A percentile compares a stretch with the other conserved stretches of the same genome.
Conservation (phyloP, 1,140 invertebrate genomes). For the Medauroidea extradentata region DNA sequence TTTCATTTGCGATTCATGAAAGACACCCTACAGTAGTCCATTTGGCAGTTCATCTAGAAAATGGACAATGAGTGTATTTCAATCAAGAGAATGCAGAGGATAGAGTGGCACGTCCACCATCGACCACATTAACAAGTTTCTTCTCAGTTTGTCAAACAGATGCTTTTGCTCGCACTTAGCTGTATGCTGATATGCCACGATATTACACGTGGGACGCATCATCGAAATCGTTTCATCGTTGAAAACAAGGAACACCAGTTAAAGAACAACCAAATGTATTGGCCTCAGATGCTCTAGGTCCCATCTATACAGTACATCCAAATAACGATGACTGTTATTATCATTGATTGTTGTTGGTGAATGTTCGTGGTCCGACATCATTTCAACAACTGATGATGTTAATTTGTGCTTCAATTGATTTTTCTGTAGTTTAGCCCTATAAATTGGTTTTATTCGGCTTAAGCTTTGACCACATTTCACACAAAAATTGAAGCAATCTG, state of each 20-base stretch:
- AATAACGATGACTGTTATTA: too few relatives aligned
- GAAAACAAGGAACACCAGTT: slow-evolving; percentile 32
- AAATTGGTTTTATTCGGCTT: too few relatives aligned
- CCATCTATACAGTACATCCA: too few relatives aligned
- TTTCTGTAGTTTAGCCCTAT: too few relatives aligned
- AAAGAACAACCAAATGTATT: slow-evolving; percentile 23
- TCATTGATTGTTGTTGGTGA: slow-evolving; percentile 21
- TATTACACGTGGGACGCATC: slow-evolving; percentile 26
- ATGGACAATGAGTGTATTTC: slow-evolving; percentile 24
- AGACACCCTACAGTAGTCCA: slow-evolving; percentile 41
- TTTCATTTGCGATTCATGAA: slow-evolving; percentile 42
- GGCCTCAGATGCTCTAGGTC: slow-evolving; percentile 25
- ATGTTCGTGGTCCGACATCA: slow-evolving; percentile 24
- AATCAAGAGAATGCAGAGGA: neutral
- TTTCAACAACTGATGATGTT: slow-evolving; percentile 10
- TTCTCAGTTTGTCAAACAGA: slow-evolving; percentile 28
- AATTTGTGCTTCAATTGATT: too few relatives aligned
- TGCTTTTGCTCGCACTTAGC: slow-evolving; percentile 37
- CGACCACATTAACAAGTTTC: slow-evolving; percentile 16
- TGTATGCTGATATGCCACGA: slow-evolving; percentile 36
- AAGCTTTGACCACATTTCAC: too few relatives aligned
- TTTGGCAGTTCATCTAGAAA: slow-evolving; percentile 43
- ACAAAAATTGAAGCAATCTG: too few relatives aligned
- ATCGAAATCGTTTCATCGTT: slow-evolving; percentile 26
- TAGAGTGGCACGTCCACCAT: too few relatives aligned